Evolutionary conservation across 2,113 vertebrate genomes (phyloP).

Genomic region (human): GRCh38 chr1:152446001-152446500

Average conservation of each 20-base stretch:
- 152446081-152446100: background rate
- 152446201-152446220: background rate
- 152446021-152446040: background rate
- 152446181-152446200: background rate
- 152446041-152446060: background rate
- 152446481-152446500: background rate
- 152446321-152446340: background rate
- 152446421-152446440: background rate
- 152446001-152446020: background rate
- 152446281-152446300: background rate
- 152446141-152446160: background rate
- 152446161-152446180: background rate
- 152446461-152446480: background rate
- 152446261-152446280: background rate
- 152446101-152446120: background rate
- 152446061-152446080: background rate
- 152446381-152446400: background rate
- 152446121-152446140: background rate
- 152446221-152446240: background rate
- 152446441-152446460: background rate
- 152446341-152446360: background rate
- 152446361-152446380: background rate
- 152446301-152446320: background rate
- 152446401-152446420: background rate
- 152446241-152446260: background rate